Conservation (phyloP, 2,113 vertebrate species). For the Sorex araneus region DNA sequence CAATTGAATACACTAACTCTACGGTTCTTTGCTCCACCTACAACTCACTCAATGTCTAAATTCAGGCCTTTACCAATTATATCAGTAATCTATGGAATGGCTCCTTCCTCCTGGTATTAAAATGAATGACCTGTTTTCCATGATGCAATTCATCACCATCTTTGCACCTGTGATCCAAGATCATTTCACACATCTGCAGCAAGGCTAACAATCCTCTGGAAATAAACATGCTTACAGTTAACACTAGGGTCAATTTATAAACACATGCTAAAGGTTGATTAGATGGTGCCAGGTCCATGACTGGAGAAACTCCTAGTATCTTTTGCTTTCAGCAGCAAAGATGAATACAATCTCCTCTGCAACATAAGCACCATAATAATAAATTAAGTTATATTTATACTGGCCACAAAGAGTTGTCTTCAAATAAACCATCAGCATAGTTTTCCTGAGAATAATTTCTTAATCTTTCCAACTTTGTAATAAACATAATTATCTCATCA, state of each 20-base stretch:
- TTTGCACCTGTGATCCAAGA: neutral
- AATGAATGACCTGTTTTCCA: neutral
- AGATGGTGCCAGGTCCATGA: neutral
- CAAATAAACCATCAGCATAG: conserved; percentile 31
- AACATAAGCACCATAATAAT: conserved; percentile 16
- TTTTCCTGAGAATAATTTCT: conserved; percentile 50
- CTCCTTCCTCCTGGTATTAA: neutral
- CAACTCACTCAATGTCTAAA: neutral
- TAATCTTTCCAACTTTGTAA: conserved; percentile 47
- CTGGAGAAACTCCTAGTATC: conserved; percentile 1
- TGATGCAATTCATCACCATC: neutral
- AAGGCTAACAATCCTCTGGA: neutral
- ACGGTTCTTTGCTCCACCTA: neutral
- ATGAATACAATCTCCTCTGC: neutral
- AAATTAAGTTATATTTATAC: conserved; percentile 51
- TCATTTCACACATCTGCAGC: neutral
- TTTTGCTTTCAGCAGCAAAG: conserved; percentile 46
- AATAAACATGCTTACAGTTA: neutral
- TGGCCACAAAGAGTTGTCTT: conserved; percentile 34
- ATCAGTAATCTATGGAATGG: neutral
- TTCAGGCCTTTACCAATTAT: neutral
- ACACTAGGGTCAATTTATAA: neutral
- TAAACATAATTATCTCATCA: conserved; percentile 65
- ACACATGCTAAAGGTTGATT: neutral
- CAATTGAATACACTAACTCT: neutral